Conservation (phyloP, 2,797 vertebrate genomes). For the Limnodromus scolopaceus region DNA sequence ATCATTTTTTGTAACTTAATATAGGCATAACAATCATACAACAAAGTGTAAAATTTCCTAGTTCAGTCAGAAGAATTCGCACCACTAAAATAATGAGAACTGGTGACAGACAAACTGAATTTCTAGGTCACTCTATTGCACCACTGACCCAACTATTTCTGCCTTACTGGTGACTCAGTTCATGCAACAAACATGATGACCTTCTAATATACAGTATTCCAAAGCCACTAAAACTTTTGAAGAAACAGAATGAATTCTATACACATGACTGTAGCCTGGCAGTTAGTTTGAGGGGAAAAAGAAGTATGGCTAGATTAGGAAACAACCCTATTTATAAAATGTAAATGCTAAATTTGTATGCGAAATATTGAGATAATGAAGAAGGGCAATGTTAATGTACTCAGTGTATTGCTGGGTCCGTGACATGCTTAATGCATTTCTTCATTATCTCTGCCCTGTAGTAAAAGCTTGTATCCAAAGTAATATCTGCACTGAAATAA, state of each 20-base stretch:
- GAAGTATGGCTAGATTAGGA: neutral
- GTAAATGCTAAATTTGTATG: neutral
- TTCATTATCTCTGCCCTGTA: neutral
- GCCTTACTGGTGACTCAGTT: neutral
- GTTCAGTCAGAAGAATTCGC: neutral
- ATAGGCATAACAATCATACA: neutral
- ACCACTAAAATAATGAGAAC: neutral
- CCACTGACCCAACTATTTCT: neutral
- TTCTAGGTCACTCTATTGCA: neutral
- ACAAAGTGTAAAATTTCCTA: neutral
- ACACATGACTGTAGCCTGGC: neutral
- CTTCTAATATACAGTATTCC: neutral
- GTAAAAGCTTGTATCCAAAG: neutral
- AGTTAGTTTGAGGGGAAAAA: neutral
- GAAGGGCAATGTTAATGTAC: neutral
- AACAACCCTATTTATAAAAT: neutral
- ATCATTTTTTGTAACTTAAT: accelerated
- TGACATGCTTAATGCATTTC: neutral
- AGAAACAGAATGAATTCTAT: neutral
- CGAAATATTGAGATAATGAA: neutral
- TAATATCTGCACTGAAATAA: neutral
- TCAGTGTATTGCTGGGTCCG: neutral
- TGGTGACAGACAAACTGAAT: neutral
- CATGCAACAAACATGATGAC: neutral
- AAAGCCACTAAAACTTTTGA: neutral